These are phyloP conservation scores for Aporrectodea caliginosa DNA, from an alignment of 1,140 invertebrate genomes.

Conservation along the genomic window DNA sequence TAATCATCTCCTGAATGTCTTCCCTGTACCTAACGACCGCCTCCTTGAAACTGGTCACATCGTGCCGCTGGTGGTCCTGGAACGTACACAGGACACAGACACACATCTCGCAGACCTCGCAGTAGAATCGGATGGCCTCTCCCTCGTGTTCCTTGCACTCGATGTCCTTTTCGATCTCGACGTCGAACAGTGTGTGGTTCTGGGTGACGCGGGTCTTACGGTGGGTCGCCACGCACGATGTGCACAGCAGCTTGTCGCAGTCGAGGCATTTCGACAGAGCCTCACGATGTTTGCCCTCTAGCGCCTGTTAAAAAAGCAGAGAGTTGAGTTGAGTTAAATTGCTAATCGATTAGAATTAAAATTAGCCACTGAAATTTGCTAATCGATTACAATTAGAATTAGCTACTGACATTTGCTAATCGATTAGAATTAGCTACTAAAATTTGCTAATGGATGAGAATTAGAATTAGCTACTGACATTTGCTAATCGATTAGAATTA, in stretches of 20 bases:
- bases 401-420: no score
- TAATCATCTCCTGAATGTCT: constrained; percentile 42
- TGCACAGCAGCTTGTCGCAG: constrained; percentile 53
- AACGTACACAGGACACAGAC: constrained; percentile 55
- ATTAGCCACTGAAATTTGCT: no score
- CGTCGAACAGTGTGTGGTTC: constrained; percentile 52
- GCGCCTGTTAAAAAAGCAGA: no score
- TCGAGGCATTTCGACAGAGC: constrained; percentile 55
- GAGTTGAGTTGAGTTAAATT: no score
- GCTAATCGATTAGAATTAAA: no score
- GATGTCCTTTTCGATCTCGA: constrained; percentile 55
- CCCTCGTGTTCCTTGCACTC: constrained; percentile 53
- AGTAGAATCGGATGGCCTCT: constrained; percentile 54
- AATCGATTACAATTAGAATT: no score
- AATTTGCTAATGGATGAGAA: no score
- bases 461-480: no score
- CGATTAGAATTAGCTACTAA: no score
- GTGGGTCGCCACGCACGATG: constrained; percentile 51
- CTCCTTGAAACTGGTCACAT: constrained; percentile 52
- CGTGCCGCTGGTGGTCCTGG: constrained; percentile 54
- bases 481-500: no score
- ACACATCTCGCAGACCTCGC: constrained; percentile 53
- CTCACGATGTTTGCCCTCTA: constrained; percentile 37
- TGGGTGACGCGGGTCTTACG: constrained; percentile 51
- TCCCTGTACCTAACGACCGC: constrained; percentile 48